Evolutionary conservation across 2,113 vertebrate species (phyloP), one percentile per base, ranked within the genome.

Genomic region (Hoplias malabaricus): DNA sequence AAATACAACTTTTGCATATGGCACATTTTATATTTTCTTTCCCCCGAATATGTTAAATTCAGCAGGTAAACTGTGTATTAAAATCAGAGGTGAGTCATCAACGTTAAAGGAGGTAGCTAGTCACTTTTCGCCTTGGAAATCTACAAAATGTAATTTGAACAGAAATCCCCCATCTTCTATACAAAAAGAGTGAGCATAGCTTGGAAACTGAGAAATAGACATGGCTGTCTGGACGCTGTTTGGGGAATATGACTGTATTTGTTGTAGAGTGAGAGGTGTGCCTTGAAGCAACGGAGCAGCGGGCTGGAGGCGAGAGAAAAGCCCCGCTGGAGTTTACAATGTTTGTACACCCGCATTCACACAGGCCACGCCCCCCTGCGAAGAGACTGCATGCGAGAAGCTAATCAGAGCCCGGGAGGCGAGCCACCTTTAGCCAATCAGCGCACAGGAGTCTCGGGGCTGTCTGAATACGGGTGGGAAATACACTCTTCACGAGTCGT

Each of bases 191-290:
- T n/a, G n/a, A n/a, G n/a, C n/a, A n/a, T n/a, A n/a, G n/a, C n/a
- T n/a, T n/a, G n/a, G n/a, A n/a, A n/a, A n/a, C n/a, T n/a, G n/a
- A n/a, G n/a, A n/a, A n/a, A n/a, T n/a, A n/a, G n/a, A n/a, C n/a
- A n/a, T n/a, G n/a, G n/a, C n/a, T n/a, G n/a, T n/a, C n/a, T n/a
- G n/a, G n/a, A n/a, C n/a, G n/a, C n/a, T n/a, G n/a, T n/a, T n/a
- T n/a, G 89, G 85, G 80, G 83, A 74, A 80, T 67, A 83, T n/a
- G 57, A 79, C 85, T 85, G 75, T 85, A 83, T 89, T 89, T 87
- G n/a, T 91, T 91, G 89, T 88, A 90, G 88, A 89, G 87, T 90
- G 80, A 90, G 86, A 92, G 92, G 94, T 87, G 96, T 94, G 93
- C 91, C 90, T 87, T 93, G 84, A 75, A 79, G 84, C 72, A 87